Evolutionary conservation across 2,888 invertebrate genomes (phyloP), one percentile per base, ranked within the genome.

Genomic region (Polyommatus icarus): DNA sequence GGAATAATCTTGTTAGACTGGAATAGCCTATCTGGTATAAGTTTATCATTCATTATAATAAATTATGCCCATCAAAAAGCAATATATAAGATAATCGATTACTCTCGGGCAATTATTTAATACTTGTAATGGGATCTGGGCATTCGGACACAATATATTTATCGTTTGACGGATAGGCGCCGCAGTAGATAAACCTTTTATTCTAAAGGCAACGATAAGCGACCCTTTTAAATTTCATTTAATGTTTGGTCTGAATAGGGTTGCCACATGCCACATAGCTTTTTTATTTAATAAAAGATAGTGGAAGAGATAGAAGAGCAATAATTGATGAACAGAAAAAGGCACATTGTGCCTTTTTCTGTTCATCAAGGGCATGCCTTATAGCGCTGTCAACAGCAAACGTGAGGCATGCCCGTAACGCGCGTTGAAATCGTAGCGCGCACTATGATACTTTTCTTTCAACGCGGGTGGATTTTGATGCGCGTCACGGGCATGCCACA

Each of bases 141-240:
- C 75, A 75, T 54, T 75, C 50, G 75, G 50, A 50, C 24, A 54
- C 75, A 54, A 50, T 75, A 46, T 73, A 73, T 73, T 73, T 73
- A 86, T 84, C 82, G 86, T 86, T 88, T 88, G 89, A 87, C 86
- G 87, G 87, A 87, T 87, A 87, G 87, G 88, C 86, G 87, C 88
- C 85, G 87, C 91, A 89, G 84, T 84, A 90, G 90, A 91, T 91
- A 91, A 89, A 88, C 83, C 83, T 85, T 87, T 84, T 84, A 85
- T 82, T 80, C 81, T 82, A 81, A 82, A 80, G 79, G 79, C 78
- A 59, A 72, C 78, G 83, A 83, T 83, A 82, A 83, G 81, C 79
- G 81, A 79, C 77, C 81, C 80, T 84, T 83, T 83, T 82, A 82
- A 83, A 83, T 81, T 83, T 82, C 79, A 82, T 77, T 77, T 73